Conservation (phyloP, 2,797 vertebrate genomes). For the Apogon hyalosoma region DNA sequence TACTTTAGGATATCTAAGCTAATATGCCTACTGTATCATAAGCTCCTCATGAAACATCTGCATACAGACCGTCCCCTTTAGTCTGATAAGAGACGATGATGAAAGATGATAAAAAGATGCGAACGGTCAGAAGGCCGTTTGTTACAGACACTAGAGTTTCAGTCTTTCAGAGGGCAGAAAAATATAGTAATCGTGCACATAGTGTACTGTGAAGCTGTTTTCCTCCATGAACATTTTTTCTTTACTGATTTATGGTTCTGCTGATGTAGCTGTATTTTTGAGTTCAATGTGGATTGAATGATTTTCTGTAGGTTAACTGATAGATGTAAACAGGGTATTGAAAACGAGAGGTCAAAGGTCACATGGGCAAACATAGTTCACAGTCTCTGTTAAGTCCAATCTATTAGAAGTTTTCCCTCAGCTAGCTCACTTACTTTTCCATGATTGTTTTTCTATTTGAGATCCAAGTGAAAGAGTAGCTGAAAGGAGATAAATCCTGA, state of each 20-base stretch:
- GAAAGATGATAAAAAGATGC: too few relatives aligned
- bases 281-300: slow-evolving; percentile 6
- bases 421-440: background rate
- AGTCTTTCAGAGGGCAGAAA: too few relatives aligned
- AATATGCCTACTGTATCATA: slow-evolving; percentile 25
- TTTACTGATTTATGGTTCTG: slow-evolving; percentile 14
- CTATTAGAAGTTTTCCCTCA: background rate
- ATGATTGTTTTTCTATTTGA: background rate
- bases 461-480: background rate
- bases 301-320: slow-evolving; percentile 3
- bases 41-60: slow-evolving; percentile 55
- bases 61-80: slow-evolving; percentile 54
- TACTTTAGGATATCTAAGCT: slow-evolving; percentile 26
- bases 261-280: background rate
- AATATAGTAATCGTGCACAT: too few relatives aligned
- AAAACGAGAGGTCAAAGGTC: background rate
- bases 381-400: background rate
- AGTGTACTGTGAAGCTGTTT: background rate
- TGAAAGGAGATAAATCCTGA: background rate
- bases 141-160: too few relatives aligned
- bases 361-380: too few relatives aligned
- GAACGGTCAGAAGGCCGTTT: too few relatives aligned
- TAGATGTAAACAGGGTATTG: background rate
- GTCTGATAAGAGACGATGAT: slow-evolving; percentile 28
- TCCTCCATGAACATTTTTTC: slow-evolving; percentile 17